phyloP scores from a whole-genome alignment of 2,113 vertebrate genomes.

The Telmatochromis sp. region DNA sequence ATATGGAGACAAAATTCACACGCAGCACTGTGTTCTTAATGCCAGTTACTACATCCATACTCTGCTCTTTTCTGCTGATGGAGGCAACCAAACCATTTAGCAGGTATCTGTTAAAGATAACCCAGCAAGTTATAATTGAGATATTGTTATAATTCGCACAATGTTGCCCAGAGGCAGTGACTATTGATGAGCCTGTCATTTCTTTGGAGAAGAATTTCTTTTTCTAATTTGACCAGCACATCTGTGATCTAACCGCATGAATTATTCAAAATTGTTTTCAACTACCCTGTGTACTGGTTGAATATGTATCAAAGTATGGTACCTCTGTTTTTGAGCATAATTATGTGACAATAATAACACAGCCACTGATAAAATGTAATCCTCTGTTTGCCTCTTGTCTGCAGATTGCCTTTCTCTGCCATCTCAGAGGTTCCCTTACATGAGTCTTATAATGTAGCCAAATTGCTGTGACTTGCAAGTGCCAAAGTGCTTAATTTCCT shows the following conservation, averaged over 20 bases:
- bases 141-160: not conserved
- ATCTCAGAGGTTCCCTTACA: not conserved
- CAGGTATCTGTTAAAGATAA: slow-evolving; percentile 37
- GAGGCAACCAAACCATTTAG: slow-evolving; percentile 18
- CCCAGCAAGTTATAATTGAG: not conserved
- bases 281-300: slow-evolving; percentile 10
- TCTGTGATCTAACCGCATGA: not conserved
- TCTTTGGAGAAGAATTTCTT: not conserved
- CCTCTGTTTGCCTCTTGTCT: slow-evolving; percentile 17
- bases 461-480: not conserved
- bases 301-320: slow-evolving; percentile 14
- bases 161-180: not conserved
- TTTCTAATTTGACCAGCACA: not conserved
- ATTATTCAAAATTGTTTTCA: slow-evolving; percentile 25
- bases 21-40: not conserved
- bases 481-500: not conserved
- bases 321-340: slow-evolving; percentile 21
- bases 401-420: slow-evolving; percentile 14
- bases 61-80: slow-evolving; percentile 3
- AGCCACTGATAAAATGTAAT: slow-evolving; percentile 12
- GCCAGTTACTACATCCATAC: not conserved
- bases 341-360: slow-evolving; percentile 29
- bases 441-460: slow-evolving; percentile 11
- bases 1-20: not conserved
- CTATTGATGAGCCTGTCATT: not conserved